Base-by-base conservation (phyloP, 2,797 vertebrate species). In the Ambastaia sidthimunki region DNA sequence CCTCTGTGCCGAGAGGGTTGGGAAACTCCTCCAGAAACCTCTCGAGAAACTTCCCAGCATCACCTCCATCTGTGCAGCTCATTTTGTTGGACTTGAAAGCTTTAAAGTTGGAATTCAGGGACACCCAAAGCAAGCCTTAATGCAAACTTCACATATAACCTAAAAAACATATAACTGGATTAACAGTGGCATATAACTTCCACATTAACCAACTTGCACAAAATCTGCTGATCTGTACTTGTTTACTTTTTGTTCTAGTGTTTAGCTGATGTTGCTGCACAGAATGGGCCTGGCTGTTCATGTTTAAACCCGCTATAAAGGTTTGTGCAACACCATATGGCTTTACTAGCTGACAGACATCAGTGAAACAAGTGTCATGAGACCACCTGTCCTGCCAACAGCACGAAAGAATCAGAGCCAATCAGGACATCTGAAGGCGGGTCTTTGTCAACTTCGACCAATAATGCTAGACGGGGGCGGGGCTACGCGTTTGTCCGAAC, bases 21-120 rank as follows among this genome's bases (percentile, higher is more conserved):
- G 94, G 93, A 76, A 96, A 95, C 82, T 96, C 95, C 11, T 74
- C 86, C 75, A 94, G 88, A 70, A 98, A 88, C 10, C 72, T 69
- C 3, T 82, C 74, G 82, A 98, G 85, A 83, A 95, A 94, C 60
- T 55, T 52, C 7, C 41, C 86, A 2, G 81, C 82, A 52, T 77
- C 87, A 25, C 78, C 83, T 18, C 87, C 85, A 80, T 89, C 85
- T 18, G 59, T 5, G 6, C 54, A 41, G 69, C 85, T 89, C 88
- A 88, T 87, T 52, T 25, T 86, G 83, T 13, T 16, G 23, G 23
- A 50, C 23, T n/a, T 31, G 18, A 7, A 41, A 13, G 28, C 69
- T 66, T 12, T 52, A 52, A 31, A 6, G 16, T 7, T 47, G 12
- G 3, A 28, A n/a, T 25, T 67, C 55, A 34, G 48, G 7, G 50